A percentile compares a stretch with the other conserved stretches of the same genome.
Conservation (phyloP, 2,888 invertebrate species). For the Diaprepes abbreviatus region DNA sequence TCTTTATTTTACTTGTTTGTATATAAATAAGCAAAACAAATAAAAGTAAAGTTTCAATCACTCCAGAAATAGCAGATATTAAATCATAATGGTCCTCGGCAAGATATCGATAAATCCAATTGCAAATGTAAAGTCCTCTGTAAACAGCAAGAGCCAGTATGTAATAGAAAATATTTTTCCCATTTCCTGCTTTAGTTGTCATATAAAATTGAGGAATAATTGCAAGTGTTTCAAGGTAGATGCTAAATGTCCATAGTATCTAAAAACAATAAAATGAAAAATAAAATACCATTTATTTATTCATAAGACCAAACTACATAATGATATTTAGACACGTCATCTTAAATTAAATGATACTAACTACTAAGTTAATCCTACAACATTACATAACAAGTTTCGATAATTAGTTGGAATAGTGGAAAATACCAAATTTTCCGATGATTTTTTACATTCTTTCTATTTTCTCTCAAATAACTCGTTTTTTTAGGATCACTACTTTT, state of each 20-base stretch:
- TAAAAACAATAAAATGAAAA: neutral
- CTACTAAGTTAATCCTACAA: too few relatives aligned
- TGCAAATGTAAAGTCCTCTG: conserved; percentile 14
- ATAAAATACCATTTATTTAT: too few relatives aligned
- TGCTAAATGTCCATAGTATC: conserved; percentile 12
- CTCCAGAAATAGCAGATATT: conserved; percentile 3
- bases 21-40: neutral
- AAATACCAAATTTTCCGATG: too few relatives aligned
- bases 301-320: too few relatives aligned
- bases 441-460: too few relatives aligned
- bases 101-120: conserved; percentile 18
- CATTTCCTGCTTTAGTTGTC: conserved; percentile 7
- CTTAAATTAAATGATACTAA: too few relatives aligned
- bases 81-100: neutral
- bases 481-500: too few relatives aligned
- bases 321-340: too few relatives aligned
- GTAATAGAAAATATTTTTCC: neutral
- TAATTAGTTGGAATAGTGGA: too few relatives aligned
- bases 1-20: neutral
- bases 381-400: too few relatives aligned
- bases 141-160: neutral
- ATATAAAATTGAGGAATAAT: conserved; percentile 7
- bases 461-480: too few relatives aligned
- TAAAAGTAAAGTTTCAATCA: neutral
- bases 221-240: conserved; percentile 12